phyloP scores from a whole-genome alignment of 1,140 invertebrate species.

The Solen grandis region DNA sequence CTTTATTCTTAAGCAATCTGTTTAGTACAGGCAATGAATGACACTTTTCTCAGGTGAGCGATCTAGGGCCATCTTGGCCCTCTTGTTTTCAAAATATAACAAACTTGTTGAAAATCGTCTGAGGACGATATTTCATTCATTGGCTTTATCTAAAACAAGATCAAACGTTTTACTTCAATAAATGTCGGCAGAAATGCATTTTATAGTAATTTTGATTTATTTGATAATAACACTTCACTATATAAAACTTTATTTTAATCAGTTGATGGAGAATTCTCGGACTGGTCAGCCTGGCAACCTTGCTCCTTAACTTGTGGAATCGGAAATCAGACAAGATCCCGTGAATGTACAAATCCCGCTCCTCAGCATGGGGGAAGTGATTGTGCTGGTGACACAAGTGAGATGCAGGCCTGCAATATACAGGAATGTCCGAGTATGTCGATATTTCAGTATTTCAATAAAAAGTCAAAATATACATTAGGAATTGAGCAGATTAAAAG shows the following conservation, averaged over 20 bases:
- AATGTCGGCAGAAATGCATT: no score
- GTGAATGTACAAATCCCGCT: slow-evolving; percentile 47
- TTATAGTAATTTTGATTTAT: no score
- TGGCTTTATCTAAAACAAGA: no score
- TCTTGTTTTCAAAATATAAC: no score
- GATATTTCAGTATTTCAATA: background rate
- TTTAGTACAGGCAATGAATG: no score
- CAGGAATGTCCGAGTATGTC: slow-evolving; percentile 54
- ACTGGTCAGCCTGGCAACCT: background rate
- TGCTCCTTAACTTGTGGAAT: slow-evolving; percentile 41
- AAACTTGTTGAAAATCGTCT: no score
- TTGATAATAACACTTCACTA: background rate
- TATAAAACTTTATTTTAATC: background rate
- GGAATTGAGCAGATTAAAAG: background rate
- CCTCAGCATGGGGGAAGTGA: slow-evolving; percentile 49
- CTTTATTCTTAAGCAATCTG: no score
- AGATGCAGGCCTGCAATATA: slow-evolving; percentile 35
- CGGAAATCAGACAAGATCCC: slow-evolving; percentile 18
- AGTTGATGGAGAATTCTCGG: slow-evolving; percentile 35
- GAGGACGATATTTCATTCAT: no score
- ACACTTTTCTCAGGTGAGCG: no score
- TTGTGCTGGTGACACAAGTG: slow-evolving; percentile 42
- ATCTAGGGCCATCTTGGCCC: no score
- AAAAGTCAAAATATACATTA: background rate
- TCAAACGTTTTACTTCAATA: no score